These are phyloP conservation scores for Chaetogeoica ovagalla DNA, from an alignment of 2,888 invertebrate species.

Conservation along the genomic window DNA sequence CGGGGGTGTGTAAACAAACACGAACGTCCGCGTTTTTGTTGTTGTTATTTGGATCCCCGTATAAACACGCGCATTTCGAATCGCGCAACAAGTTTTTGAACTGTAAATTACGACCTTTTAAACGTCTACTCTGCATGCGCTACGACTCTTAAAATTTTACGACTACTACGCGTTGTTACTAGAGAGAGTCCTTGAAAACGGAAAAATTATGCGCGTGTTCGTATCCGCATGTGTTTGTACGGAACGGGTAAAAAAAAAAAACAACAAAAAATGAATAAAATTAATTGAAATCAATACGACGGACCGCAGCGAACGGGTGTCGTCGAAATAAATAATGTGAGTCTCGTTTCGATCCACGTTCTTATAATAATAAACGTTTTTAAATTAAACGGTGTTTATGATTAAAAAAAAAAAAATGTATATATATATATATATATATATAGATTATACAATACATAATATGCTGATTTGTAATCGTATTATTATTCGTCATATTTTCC, in stretches of 20 bases:
- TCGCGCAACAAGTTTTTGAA: conserved; percentile 45
- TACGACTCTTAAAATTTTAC: not conserved
- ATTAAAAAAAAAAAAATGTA: not conserved
- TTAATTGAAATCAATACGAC: too few species aligned
- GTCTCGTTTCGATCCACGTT: conserved; percentile 26
- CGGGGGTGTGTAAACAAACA: conserved; percentile 45
- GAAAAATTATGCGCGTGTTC: conserved; percentile 2
- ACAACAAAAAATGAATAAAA: conserved; percentile 9
- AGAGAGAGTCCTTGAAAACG: conserved; percentile 9
- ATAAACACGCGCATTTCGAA: conserved; percentile 7
- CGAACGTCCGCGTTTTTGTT: conserved; percentile 25
- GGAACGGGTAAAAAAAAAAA: not conserved
- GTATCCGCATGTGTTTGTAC: not conserved
- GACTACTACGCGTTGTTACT: too few species aligned
- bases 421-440: not conserved
- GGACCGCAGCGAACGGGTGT: too few species aligned
- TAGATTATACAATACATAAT: not conserved
- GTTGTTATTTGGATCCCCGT: conserved; percentile 41
- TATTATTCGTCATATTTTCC: not conserved
- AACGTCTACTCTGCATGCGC: not conserved
- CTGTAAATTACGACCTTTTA: conserved; percentile 39
- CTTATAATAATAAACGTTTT: not conserved
- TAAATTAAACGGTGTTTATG: not conserved
- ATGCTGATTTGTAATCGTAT: conserved; percentile 20
- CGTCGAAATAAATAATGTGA: not conserved